Base-by-base conservation (phyloP, 2,888 invertebrate genomes). In the Aphodius granarius region DNA sequence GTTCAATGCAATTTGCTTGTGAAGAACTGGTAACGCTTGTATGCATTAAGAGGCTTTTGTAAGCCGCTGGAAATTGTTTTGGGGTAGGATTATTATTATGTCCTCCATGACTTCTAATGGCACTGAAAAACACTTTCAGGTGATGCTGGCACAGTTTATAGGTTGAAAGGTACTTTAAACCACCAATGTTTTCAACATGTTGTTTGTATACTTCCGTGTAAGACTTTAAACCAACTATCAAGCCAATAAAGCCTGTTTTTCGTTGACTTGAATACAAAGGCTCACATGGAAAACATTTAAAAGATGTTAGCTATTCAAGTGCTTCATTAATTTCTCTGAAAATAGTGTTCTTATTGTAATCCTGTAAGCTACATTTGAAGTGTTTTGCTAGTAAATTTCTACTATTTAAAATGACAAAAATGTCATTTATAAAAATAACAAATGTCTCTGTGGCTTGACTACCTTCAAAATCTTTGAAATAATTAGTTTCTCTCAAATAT, bases 21-120 rank as follows among this genome's bases (percentile, higher is more conserved):
- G 66, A 19, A 19, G 66, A 65, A 65, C 66, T 19, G 18, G 66
- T 65, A 65, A 65, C 66, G 66, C 66, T 71, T 22, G 66, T 65
- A 65, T 65, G 66, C 66, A 65, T 65, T 65, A 65, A 19, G 9
- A 65, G 66, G 9, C 20, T 65, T 19, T 65, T 65, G 66, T 65
- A 65, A 19, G 66, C 66, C 43, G 6, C 23, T n/a, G n/a, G 79
- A 13, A 80, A 71, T 75, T 82, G 80, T 70, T 74, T 75, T 3
- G 80, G 22, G 64, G 76, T 80, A 68, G 81, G 79, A 74, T 80
- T 81, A 22, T 81, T 81, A 77, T 80, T 81, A 79, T 79, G 78
- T 4, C 78, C 79, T 63, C 80, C 80, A 17, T 79, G 62, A 20
- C 79, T 78, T 20, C 80, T 16, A 22, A 82, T 74, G 43, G 79